These are phyloP conservation scores for Caradrina clavipalpis DNA, from an alignment of 2,888 invertebrate genomes.

Conservation along the genomic window DNA sequence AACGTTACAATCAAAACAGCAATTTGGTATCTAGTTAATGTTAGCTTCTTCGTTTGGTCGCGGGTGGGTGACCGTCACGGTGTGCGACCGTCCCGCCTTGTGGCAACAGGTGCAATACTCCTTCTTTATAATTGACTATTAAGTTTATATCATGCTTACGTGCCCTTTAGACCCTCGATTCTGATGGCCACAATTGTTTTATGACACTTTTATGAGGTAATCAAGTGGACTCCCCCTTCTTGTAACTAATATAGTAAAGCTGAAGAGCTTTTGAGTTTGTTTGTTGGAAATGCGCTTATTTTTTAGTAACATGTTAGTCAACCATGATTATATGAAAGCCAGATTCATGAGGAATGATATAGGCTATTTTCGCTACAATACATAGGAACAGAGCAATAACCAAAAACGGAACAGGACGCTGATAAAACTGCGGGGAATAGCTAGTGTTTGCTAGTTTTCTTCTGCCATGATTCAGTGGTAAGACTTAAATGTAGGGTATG, in stretches of 20 bases:
- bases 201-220: slow-evolving; percentile 49
- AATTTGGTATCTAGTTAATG: slow-evolving; percentile 65
- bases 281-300: too few relatives aligned
- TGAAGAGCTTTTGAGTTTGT: too few relatives aligned
- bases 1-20: slow-evolving; percentile 60
- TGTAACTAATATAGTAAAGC: too few relatives aligned
- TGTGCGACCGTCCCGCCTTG: slow-evolving; percentile 74
- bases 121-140: slow-evolving; percentile 57
- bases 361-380: too few relatives aligned
- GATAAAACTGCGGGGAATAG: too few relatives aligned
- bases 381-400: too few relatives aligned
- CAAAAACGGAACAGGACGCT: too few relatives aligned
- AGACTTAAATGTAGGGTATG: neutral
- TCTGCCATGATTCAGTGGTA: slow-evolving; percentile 7
- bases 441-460: neutral
- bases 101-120: slow-evolving; percentile 81
- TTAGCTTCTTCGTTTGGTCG: slow-evolving; percentile 66
- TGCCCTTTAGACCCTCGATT: slow-evolving; percentile 36
- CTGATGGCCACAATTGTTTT: slow-evolving; percentile 50
- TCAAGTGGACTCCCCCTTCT: slow-evolving; percentile 21
- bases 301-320: too few relatives aligned
- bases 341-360: too few relatives aligned
- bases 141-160: slow-evolving; percentile 29
- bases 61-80: slow-evolving; percentile 73
- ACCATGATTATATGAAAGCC: neutral